Evolutionary conservation across 2,797 vertebrate genomes (phyloP), one percentile per base, ranked within the genome.

Genomic region (Sarcophilus harrisii): DNA sequence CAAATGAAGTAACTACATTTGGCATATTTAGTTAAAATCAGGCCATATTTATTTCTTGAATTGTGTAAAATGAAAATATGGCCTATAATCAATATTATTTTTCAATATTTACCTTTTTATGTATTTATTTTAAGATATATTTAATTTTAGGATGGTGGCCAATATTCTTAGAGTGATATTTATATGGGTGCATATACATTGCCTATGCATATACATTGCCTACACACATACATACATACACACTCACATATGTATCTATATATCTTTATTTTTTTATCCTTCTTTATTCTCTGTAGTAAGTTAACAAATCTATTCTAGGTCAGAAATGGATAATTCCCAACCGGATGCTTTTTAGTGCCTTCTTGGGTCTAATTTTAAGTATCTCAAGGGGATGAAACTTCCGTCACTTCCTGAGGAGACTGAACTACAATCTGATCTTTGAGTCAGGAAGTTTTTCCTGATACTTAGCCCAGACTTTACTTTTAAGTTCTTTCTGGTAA

Each of bases 351-450:
- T 96, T 91, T 94, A 92, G 81, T 94, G 91, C 90, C 91, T 97
- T 93, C 94, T 90, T 32, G 62, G 32, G 96, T 96, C 62, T 96
- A 95, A 96, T 94, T 96, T 97, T 97, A 96, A 98, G 58, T 94
- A 62, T 95, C 96, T 97, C 89, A 91, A 49, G 94, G 94, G 91
- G 92, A 58, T 97, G 95, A 95, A 95, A 95, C 66, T 96, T 92
- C 93, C 87, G 59, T 96, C 96, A 97, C 62, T 97, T 98, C 95
- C 96, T 97, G 57, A 94, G 94, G 90, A 97, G 96, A 96, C 92
- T 96, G 89, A 95, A 94, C 90, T 94, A 90, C 87, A 95, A 5
- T 90, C 89, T 93, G 92, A 94, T 94, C 73, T 96, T 95, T 57
- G 89, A 93, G 94, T 95, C 97, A 95, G 97, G 95, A 97, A 97